Base-by-base conservation (phyloP, 2,888 invertebrate genomes). In the Chouioia cunea region DNA sequence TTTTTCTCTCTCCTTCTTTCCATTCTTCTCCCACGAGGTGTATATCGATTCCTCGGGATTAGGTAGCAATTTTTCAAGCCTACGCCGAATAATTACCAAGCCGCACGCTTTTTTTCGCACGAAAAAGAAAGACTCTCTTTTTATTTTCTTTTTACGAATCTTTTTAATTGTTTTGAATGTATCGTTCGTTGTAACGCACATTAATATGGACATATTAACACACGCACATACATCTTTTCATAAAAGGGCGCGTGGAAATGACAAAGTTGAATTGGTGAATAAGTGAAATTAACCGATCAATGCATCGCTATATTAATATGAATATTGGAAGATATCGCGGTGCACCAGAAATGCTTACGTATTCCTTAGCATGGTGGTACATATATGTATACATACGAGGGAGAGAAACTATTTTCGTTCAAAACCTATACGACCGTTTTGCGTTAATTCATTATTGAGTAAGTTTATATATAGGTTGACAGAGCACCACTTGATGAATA, bases 21-120 rank as follows among this genome's bases (percentile, higher is more conserved):
- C 18, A 50, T 73, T 56, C 48, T 63, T 47, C 67, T 73, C 65
- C 48, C 73, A 73, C 73, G 77, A 73, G 75, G 77, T 78, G 76
- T 72, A 74, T 80, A 83, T 82, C 83, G 83, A 82, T 82, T 80
- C 10, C 36, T 76, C 75, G 73, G 82, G 84, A 83, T 84, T 83
- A 83, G 80, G 79, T 76, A 79, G 82, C 84, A 84, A 84, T 84
- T 84, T 83, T 84, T 84, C 85, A 83, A 80, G 82, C 81, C 82
- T 82, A 82, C 77, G 74, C 76, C 80, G 80, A 82, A 83, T 83
- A 82, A 84, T 83, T 84, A 82, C 80, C 78, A 76, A 47, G 54
- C 57, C 56, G 58, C 57, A 12, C 68, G 22, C 27, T 47, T 47
- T 44, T 50, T 47, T 20, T 3, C 12, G 36, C 6, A 12, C 36